Evolutionary conservation across 2,888 invertebrate species (phyloP).

Genomic region (Leucoptera coffeella): DNA sequence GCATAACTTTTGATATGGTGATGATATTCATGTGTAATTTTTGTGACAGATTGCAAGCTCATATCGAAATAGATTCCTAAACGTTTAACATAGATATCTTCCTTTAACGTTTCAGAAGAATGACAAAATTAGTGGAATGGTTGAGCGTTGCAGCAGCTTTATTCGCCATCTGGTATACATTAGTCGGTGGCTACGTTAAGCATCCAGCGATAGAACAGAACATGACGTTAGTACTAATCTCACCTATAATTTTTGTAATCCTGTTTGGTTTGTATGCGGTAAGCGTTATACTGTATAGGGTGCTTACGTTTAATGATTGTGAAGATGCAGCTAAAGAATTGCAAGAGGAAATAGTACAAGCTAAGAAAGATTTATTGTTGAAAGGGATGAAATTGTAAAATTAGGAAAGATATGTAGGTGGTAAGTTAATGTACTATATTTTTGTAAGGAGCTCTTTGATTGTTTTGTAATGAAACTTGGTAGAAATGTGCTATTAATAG

Average conservation of each 20-base stretch:
- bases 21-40: no score
- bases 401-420: no score
- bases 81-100: no score
- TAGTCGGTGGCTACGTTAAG: constrained; percentile 60
- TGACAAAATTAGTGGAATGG: constrained; percentile 88
- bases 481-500: no score
- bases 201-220: constrained; percentile 52
- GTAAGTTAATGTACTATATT: no score
- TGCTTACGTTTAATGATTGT: constrained; percentile 87
- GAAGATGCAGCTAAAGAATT: constrained; percentile 77
- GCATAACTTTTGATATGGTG: no score
- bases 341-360: constrained; percentile 73
- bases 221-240: constrained; percentile 54
- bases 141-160: constrained; percentile 48
- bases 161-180: constrained; percentile 61
- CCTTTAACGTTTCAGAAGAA: constrained; percentile 26
- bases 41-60: no score
- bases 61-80: no score
- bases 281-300: constrained; percentile 72
- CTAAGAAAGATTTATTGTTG: constrained; percentile 63
- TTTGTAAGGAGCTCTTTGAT: no score
- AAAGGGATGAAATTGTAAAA: constrained; percentile 72
- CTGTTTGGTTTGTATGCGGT: constrained; percentile 72
- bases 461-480: no score
- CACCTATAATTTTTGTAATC: constrained; percentile 62